Evolutionary conservation across 2,113 vertebrate genomes (phyloP).

Genomic region (Promerops cafer): DNA sequence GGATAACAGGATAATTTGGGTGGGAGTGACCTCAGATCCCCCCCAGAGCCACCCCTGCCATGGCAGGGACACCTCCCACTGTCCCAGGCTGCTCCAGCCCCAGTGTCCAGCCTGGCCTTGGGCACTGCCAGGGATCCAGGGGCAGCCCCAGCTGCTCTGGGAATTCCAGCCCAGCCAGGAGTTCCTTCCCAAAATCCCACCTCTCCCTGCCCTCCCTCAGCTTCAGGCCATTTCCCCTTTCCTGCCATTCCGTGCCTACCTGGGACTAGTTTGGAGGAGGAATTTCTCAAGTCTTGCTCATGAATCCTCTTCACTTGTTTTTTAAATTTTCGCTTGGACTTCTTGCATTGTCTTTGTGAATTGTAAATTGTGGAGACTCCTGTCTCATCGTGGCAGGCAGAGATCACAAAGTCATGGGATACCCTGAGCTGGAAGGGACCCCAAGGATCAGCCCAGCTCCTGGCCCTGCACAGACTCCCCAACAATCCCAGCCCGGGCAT

Average conservation of each 20-base stretch:
- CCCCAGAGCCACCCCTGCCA: not conserved
- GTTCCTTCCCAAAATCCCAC: not conserved
- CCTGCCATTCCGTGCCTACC: not conserved
- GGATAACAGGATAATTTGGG: not conserved
- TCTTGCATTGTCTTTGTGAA: not conserved
- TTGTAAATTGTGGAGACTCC: not conserved
- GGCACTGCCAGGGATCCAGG: not conserved
- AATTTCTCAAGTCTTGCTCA: not conserved
- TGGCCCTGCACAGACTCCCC: not conserved
- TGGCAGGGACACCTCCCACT: not conserved
- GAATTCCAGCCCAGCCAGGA: not conserved
- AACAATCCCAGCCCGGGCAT: not conserved
- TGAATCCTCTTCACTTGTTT: accelerated
- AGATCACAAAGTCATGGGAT: not conserved
- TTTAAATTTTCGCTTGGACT: not conserved
- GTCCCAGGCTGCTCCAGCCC: not conserved
- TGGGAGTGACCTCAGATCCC: not conserved
- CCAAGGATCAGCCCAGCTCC: not conserved
- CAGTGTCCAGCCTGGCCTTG: not conserved
- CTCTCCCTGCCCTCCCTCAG: accelerated
- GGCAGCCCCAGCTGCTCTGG: not conserved
- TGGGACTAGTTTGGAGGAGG: not conserved
- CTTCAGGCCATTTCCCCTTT: not conserved
- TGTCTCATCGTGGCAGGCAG: not conserved
- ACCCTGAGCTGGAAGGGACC: not conserved